Evolutionary conservation across 2,888 invertebrate species (phyloP), one percentile per base, ranked within the genome.

Genomic region (Lepidochrysops patricia): DNA sequence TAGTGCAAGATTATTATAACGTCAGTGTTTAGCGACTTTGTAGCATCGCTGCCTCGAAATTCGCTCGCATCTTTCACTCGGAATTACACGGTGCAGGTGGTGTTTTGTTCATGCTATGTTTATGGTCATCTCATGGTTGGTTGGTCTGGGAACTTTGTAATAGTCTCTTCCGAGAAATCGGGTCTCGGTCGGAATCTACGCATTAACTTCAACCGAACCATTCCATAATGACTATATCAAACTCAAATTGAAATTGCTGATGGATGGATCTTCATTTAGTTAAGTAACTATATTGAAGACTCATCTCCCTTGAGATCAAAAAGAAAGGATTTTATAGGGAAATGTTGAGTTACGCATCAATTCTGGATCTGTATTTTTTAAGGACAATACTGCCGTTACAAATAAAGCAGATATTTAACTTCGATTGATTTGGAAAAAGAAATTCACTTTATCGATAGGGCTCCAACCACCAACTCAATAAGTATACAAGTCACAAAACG

Each of bases 81-180:
- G 29, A 15, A 54, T 54, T 54, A 32, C 19, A 54, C 1, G 32
- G 27, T 54, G 32, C 9, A 32, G 27, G 9, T 7, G 29, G 19
- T 29, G 29, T 19, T 29, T 29, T 32, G 26, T 32, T 29, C 27
- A 29, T 15, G 54, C 19, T 50, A 27, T 6, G 27, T 15, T 54
- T 54, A 54, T 54, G 54, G 32, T 32, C 32, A 54, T 54, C 32
- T 19, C 54, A 54, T 19, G 54, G 54, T 32, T 54, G 54, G 54
- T 54, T 15, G 27, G 54, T 19, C 54, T 54, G 54, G 23, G 54
- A 54, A 54, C 54, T 19, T 12, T 3, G 54, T 43, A 19, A 43
- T 12, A 7, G 19, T 43, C 2, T 1, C 19, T 43, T 43, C 43
- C 43, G 43, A 19, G 43, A 43, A 43, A 43, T 1, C 19, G 4